Percentiles rank a stretch among this genome's conserved stretches.
phyloP scores from a whole-genome alignment of 2,797 vertebrate genomes.

The Propithecus deckenii region DNA sequence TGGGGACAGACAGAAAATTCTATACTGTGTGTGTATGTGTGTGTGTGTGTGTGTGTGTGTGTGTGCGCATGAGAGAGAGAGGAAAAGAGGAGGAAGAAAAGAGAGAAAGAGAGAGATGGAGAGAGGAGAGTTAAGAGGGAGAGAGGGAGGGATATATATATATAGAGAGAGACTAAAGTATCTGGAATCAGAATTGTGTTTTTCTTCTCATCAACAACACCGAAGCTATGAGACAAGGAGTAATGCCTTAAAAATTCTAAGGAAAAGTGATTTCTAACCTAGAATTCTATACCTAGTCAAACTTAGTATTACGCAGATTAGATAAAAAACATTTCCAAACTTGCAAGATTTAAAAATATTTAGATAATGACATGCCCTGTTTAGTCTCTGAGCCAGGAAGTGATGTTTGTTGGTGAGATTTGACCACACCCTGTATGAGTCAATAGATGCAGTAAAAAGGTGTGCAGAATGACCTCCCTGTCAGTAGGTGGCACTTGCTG shows the following conservation, averaged over 20 bases:
- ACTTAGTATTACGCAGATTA: background rate
- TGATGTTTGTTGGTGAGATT: no score
- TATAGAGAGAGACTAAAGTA: background rate
- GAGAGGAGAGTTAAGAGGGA: background rate
- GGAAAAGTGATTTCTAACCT: background rate
- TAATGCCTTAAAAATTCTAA: background rate
- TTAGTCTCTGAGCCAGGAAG: no score
- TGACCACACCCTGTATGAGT: no score
- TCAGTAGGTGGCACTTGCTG: no score
- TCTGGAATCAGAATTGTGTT: background rate
- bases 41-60: background rate
- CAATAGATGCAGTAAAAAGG: no score
- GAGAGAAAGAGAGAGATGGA: background rate
- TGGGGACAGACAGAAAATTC: background rate
- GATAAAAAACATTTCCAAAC: background rate
- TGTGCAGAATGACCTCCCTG: no score
- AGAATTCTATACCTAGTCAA: background rate
- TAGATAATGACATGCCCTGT: background rate
- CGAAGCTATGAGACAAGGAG: background rate
- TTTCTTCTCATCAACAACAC: background rate
- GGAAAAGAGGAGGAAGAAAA: background rate
- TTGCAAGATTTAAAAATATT: background rate
- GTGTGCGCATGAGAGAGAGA: background rate
- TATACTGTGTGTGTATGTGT: background rate
- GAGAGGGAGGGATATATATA: background rate